Evolutionary conservation across 2,113 vertebrate genomes (phyloP).

Genomic region (Larimichthys polyactis): DNA sequence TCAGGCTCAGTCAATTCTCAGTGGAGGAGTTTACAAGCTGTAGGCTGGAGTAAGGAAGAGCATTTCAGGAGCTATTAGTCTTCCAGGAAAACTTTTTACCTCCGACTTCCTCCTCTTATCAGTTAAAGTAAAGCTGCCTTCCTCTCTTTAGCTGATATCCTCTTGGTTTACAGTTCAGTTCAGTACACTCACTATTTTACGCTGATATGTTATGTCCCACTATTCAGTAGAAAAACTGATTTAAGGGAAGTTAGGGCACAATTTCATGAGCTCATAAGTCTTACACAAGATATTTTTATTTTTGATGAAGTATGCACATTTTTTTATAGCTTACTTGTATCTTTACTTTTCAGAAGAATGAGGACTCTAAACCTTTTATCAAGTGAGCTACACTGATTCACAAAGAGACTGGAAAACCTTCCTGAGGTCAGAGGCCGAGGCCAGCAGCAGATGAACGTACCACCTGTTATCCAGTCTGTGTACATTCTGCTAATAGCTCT

Average conservation of each 20-base stretch:
- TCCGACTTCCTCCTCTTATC: not conserved
- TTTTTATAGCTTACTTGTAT: not conserved
- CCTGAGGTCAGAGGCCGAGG: not conserved
- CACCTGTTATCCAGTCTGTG: constrained; percentile 23
- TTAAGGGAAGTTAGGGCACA: not conserved
- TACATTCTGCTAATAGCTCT: not conserved
- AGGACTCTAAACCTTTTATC: not conserved
- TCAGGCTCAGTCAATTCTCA: constrained; percentile 25
- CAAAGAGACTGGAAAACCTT: not conserved
- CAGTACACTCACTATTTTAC: no score
- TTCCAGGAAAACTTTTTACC: not conserved
- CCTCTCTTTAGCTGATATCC: not conserved
- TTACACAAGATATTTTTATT: not conserved
- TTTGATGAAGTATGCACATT: not conserved
- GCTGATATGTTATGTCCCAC: not conserved
- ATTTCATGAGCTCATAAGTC: not conserved
- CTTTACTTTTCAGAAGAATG: not conserved
- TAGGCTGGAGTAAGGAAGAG: not conserved
- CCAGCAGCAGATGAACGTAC: constrained; percentile 19
- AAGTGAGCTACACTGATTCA: constrained; percentile 1
- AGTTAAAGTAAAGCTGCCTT: not conserved
- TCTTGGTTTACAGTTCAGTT: not conserved
- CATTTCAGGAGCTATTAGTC: not conserved
- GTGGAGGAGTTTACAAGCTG: constrained; percentile 24
- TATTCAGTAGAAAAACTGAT: not conserved